Conservation (phyloP, 2,888 invertebrate species). For the Thalpophila matura region DNA sequence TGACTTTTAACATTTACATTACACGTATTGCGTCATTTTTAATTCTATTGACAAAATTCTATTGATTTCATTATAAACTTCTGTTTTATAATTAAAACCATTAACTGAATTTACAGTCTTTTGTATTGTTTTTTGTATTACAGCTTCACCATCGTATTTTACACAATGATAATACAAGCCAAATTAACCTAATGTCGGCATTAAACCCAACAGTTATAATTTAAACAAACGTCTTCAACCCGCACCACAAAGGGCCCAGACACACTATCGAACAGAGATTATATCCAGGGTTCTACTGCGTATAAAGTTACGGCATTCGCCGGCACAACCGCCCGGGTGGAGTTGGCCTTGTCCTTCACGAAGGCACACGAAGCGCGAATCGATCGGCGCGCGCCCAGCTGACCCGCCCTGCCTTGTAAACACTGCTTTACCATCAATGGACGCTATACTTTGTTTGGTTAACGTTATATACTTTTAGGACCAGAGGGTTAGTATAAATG, state of each 20-base stretch:
- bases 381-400: constrained; percentile 84
- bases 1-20: constrained; percentile 11
- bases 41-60: background rate
- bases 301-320: constrained; percentile 65
- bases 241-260: constrained; percentile 6
- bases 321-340: constrained; percentile 56
- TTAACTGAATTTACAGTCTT: background rate
- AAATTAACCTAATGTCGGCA: background rate
- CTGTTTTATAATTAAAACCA: background rate
- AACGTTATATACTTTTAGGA: constrained; percentile 37
- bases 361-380: constrained; percentile 67
- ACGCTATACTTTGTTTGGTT: constrained; percentile 56
- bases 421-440: constrained; percentile 61
- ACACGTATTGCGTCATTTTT: background rate
- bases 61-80: background rate
- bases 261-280: constrained; percentile 23
- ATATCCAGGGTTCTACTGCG: constrained; percentile 53
- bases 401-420: constrained; percentile 60
- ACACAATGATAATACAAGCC: background rate
- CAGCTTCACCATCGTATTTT: background rate
- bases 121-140: background rate
- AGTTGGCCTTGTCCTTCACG: constrained; percentile 84
- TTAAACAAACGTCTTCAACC: background rate
- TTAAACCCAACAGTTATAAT: background rate
- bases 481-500: constrained; percentile 25